Conservation (phyloP, 2,797 vertebrate genomes). For the Karalla daura region DNA sequence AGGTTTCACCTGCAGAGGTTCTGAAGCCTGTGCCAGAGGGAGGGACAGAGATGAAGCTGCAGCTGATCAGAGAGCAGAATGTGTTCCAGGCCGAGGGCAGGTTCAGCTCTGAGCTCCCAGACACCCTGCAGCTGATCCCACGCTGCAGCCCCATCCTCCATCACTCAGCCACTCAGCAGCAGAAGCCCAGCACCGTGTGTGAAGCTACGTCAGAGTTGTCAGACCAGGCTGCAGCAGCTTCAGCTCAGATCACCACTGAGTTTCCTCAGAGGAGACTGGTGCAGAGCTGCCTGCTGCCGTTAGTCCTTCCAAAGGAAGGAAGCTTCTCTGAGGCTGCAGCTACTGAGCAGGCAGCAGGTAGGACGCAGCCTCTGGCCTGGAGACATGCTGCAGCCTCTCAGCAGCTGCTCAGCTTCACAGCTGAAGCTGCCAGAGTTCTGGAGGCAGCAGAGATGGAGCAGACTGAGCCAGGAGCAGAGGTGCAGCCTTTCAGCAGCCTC, state of each 20-base stretch:
- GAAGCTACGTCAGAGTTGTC: conserved; percentile 72
- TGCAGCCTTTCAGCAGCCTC: conserved; percentile 65
- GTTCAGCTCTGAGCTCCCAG: conserved; percentile 70
- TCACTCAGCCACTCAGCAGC: conserved; percentile 71
- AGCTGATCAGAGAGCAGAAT: conserved; percentile 76
- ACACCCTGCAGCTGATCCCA: conserved; percentile 60
- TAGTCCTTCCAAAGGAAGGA: conserved; percentile 83
- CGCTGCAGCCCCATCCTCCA: conserved; percentile 72
- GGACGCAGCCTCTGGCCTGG: conserved; percentile 79
- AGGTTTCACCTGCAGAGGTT: conserved; percentile 49
- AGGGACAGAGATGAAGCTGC: conserved; percentile 71
- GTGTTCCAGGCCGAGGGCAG: conserved; percentile 76
- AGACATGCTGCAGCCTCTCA: conserved; percentile 73
- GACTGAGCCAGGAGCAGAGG: conserved; percentile 68
- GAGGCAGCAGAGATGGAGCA: conserved; percentile 61
- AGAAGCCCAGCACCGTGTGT: conserved; percentile 70
- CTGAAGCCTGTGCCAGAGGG: conserved; percentile 68
- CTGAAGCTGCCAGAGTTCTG: conserved; percentile 75
- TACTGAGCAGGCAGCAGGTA: conserved; percentile 69
- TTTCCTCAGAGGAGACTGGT: conserved; percentile 44
- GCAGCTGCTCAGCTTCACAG: conserved; percentile 74
- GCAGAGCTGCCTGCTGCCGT: conserved; percentile 78
- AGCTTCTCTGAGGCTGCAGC: conserved; percentile 66
- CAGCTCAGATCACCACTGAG: conserved; percentile 68
- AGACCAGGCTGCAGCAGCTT: conserved; percentile 27